Evolutionary conservation across 1,140 invertebrate species (phyloP).

Genomic region (Trichonephila inaurata): DNA sequence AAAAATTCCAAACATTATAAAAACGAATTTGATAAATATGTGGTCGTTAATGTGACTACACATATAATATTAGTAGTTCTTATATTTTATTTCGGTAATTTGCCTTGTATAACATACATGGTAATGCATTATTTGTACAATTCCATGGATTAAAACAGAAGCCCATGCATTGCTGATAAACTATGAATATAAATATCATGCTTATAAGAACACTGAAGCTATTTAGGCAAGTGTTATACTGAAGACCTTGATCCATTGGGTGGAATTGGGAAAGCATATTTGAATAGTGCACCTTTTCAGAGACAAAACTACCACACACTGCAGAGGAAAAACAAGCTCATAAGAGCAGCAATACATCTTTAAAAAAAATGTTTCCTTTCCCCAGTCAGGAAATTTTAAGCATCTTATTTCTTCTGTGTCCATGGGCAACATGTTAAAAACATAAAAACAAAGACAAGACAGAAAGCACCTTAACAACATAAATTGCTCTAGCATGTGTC

Average conservation of each 20-base stretch:
- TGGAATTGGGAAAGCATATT: not conserved
- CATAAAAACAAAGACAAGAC: not conserved
- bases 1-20: too few species aligned
- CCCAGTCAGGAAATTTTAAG: not conserved
- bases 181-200: constrained; percentile 7
- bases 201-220: not conserved
- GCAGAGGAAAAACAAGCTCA: constrained; percentile 6
- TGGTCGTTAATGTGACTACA: too few species aligned
- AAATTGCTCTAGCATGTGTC: constrained; percentile 42
- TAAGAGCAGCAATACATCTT: not conserved
- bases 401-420: not conserved
- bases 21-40: too few species aligned
- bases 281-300: not conserved
- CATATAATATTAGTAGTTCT: too few species aligned
- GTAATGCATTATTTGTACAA: too few species aligned
- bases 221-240: not conserved
- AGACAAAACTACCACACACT: constrained; percentile 6
- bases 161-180: not conserved
- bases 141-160: not conserved
- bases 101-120: too few species aligned
- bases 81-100: too few species aligned
- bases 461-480: constrained; percentile 40
- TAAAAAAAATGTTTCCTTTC: not conserved
- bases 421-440: not conserved
- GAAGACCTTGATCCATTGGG: not conserved